These are phyloP conservation scores for Nomada flava DNA, from an alignment of 2,888 invertebrate species.

Conservation along the genomic window DNA sequence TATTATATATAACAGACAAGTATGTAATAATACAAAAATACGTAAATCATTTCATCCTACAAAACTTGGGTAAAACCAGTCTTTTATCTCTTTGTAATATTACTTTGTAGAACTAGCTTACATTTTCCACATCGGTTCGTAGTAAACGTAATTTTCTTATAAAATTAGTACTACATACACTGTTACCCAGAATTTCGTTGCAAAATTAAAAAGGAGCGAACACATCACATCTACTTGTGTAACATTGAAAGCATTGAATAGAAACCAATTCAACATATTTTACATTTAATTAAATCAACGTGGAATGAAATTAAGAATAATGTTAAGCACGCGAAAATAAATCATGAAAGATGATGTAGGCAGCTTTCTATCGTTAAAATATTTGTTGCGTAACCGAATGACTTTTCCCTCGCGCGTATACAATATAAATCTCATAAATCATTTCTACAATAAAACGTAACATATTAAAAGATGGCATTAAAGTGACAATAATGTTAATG, in stretches of 20 bases:
- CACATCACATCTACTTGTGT: neutral
- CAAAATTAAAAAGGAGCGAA: neutral
- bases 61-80: conserved; percentile 15
- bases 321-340: conserved; percentile 32
- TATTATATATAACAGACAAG: conserved; percentile 25
- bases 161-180: neutral
- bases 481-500: conserved; percentile 35
- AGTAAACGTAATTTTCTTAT: neutral
- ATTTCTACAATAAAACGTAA: conserved; percentile 11
- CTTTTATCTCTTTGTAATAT: neutral
- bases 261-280: conserved; percentile 26
- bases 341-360: conserved; percentile 9
- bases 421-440: neutral
- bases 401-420: neutral
- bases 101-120: neutral
- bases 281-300: conserved; percentile 15
- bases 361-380: neutral
- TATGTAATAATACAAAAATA: conserved; percentile 16
- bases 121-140: neutral
- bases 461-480: conserved; percentile 11
- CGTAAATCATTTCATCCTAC: conserved; percentile 17
- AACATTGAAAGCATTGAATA: conserved; percentile 43
- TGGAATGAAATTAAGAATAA: conserved; percentile 28
- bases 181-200: conserved; percentile 31
- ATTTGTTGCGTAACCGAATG: conserved; percentile 9